Conservation (phyloP, 2,888 invertebrate species). For the Taphrorychus bicolor region DNA sequence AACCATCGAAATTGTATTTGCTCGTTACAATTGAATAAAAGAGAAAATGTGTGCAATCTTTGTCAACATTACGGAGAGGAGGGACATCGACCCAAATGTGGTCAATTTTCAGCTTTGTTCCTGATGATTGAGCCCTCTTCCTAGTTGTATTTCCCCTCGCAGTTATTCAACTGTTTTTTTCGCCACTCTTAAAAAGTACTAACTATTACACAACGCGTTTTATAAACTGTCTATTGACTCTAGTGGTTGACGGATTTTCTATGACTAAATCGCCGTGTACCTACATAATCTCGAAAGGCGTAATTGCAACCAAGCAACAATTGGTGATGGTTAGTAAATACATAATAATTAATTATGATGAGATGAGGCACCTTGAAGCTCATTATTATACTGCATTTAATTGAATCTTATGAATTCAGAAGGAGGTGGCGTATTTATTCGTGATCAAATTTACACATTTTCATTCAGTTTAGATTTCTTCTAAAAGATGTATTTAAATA, state of each 20-base stretch:
- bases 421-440: background rate
- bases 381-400: background rate
- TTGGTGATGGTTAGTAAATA: slow-evolving; percentile 7
- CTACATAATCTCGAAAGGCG: background rate
- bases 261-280: background rate
- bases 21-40: background rate
- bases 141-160: background rate
- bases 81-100: background rate
- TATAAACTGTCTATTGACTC: background rate
- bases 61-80: background rate
- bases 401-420: background rate
- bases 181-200: background rate
- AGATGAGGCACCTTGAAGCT: slow-evolving; percentile 7
- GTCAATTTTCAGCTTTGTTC: background rate
- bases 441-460: background rate
- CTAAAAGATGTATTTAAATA: too few species aligned
- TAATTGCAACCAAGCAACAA: background rate
- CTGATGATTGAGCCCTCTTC: background rate
- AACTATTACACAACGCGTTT: background rate
- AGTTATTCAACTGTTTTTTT: background rate
- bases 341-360: slow-evolving; percentile 1
- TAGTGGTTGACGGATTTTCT: background rate
- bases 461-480: background rate
- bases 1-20: background rate
- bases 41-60: background rate